Evolutionary conservation across 23 tunicate species (phyloP).

Genomic region (Ascidia mentula): DNA sequence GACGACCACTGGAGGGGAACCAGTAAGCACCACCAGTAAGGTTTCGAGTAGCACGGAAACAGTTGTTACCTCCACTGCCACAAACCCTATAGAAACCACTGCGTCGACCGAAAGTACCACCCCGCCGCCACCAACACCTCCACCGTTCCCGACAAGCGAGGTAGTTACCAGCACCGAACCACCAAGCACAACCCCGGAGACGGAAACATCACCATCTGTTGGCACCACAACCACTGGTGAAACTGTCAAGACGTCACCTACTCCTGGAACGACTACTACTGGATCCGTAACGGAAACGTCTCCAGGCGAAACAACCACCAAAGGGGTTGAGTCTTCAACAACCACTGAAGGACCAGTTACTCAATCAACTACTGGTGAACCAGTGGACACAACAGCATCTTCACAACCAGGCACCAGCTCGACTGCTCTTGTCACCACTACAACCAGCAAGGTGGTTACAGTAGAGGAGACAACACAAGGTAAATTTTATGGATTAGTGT

Average conservation of each 20-base stretch:
- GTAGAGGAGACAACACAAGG: conserved; percentile 19
- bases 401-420: background rate
- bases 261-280: too few relatives aligned
- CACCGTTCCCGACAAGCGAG: conserved; percentile 27
- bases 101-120: conserved; percentile 7
- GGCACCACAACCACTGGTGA: conserved; percentile 13
- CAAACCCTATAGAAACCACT: conserved; percentile 11
- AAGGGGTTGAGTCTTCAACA: conserved; percentile 3
- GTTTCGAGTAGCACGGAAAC: conserved; percentile 7
- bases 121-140: conserved; percentile 21
- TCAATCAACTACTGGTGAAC: background rate
- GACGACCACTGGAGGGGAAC: background rate
- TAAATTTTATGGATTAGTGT: too few relatives aligned
- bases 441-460: conserved; percentile 11
- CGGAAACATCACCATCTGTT: background rate
- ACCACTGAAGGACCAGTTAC: background rate
- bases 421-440: conserved; percentile 36
- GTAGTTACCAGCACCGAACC: background rate
- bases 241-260: conserved; percentile 2
- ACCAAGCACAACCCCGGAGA: background rate
- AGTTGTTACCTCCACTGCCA: background rate
- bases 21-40: too few relatives aligned
- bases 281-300: background rate
- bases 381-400: background rate
- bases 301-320: conserved; percentile 14